Percentiles rank a stretch among this genome's conserved stretches.
phyloP scores from a whole-genome alignment of 2,113 vertebrate genomes.

The Tupaia chinensis region DNA sequence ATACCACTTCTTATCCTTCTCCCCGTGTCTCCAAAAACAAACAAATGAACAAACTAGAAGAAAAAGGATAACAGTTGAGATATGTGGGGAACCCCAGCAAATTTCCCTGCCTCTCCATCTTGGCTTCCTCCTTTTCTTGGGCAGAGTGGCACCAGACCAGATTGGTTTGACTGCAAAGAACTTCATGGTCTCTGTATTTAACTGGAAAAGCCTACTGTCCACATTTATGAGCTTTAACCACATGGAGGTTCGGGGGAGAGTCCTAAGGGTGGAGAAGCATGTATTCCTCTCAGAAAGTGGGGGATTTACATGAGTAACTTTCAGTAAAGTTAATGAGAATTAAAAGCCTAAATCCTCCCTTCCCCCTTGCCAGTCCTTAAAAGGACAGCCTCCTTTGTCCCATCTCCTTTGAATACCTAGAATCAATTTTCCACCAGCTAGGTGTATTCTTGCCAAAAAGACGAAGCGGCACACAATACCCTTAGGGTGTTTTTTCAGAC shows the following conservation, averaged over 20 bases:
- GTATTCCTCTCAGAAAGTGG: background rate
- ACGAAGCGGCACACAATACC: conserved; percentile 63
- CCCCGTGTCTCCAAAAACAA: background rate
- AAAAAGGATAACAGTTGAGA: background rate
- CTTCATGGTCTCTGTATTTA: background rate
- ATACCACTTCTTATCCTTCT: background rate
- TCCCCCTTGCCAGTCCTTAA: background rate
- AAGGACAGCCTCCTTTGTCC: conserved; percentile 62
- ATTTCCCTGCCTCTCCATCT: background rate
- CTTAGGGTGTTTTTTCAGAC: conserved; percentile 35
- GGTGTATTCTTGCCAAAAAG: conserved; percentile 63
- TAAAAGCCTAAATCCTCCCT: conserved; percentile 1
- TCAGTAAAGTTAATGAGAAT: conserved; percentile 6
- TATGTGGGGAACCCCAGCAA: background rate
- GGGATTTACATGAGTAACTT: conserved; percentile 47
- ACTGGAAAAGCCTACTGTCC: background rate
- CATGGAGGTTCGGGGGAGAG: background rate
- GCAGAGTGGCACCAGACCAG: background rate
- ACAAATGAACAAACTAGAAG: background rate
- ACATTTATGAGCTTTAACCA: background rate
- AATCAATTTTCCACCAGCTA: conserved; percentile 66
- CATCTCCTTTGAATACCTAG: conserved; percentile 54
- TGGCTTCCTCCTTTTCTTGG: accelerated
- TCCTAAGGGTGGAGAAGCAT: background rate
- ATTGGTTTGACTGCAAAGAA: background rate